Evolutionary conservation across 2,113 vertebrate species (phyloP).

Genomic region (Pollachius pollachius): DNA sequence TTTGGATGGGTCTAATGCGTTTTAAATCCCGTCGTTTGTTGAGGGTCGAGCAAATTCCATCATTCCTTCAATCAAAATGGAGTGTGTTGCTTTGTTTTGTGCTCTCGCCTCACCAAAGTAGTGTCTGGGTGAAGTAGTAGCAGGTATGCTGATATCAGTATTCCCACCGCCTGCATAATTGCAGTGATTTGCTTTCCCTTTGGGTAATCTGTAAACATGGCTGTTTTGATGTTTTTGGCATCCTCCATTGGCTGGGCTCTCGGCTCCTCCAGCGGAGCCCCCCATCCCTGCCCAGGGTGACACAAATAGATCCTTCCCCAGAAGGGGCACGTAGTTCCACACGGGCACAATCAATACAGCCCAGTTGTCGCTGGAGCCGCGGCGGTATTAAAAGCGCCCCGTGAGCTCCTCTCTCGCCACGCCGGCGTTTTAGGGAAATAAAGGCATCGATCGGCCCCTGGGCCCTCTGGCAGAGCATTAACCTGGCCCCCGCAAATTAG

Average conservation of each 20-base stretch:
- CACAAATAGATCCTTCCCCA: slow-evolving; percentile 78
- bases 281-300: slow-evolving; percentile 70
- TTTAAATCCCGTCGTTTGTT: slow-evolving; percentile 58
- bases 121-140: slow-evolving; percentile 64
- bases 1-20: slow-evolving; percentile 50
- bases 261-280: slow-evolving; percentile 60
- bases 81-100: slow-evolving; percentile 60
- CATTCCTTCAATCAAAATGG: slow-evolving; percentile 53
- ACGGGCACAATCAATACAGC: slow-evolving; percentile 71
- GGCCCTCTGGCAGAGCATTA: slow-evolving; percentile 68
- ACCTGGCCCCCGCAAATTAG: slow-evolving; percentile 71
- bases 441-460: slow-evolving; percentile 69
- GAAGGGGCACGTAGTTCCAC: slow-evolving; percentile 76
- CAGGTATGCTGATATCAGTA: slow-evolving; percentile 73
- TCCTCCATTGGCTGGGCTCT: slow-evolving; percentile 70
- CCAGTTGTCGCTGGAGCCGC: slow-evolving; percentile 59
- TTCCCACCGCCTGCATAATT: slow-evolving; percentile 75
- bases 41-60: slow-evolving; percentile 49
- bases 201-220: slow-evolving; percentile 78
- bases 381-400: slow-evolving; percentile 66
- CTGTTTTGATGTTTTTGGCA: slow-evolving; percentile 78
- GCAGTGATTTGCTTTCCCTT: slow-evolving; percentile 75
- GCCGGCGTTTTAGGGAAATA: slow-evolving; percentile 76
- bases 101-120: slow-evolving; percentile 60
- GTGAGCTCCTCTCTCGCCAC: slow-evolving; percentile 62